Base-by-base conservation (phyloP, 2,797 vertebrate species). In the Eospalax fontanierii region DNA sequence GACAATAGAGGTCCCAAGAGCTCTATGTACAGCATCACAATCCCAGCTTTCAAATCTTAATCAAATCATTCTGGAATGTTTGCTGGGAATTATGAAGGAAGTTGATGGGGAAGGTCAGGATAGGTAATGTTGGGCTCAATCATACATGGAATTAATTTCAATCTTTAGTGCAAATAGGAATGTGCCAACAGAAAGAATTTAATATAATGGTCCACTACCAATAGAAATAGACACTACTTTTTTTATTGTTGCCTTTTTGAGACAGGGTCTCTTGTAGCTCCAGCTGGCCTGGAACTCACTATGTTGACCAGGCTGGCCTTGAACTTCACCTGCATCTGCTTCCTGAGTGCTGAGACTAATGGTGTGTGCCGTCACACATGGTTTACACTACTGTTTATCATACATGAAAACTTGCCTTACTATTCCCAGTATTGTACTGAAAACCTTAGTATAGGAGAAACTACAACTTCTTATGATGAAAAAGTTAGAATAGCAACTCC, bases 1-100 rank as follows among this genome's bases (percentile, higher is more conserved):
- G 54, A 88, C 74, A 82, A 88, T 95, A 76, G 40, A 7, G 28
- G 24, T 73, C 85, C 74, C 65, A 22, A 57, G 88, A 90, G 92
- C 91, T 70, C 73, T 35, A 57, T 57, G 74, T 57, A 94, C 21
- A 83, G 50, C 1, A 8, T 43, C 33, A 85, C 30, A 54, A 85
- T 26, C 26, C 93, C n/a, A 43, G 22, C 9, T 40, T 59, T 93
- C 85, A 79, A 28, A 90, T 68, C 7, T 22, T 33, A 88, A 70
- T 81, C 54, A 43, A 65, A 88, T 87, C 40, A 91, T 75, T 87
- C 35, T 35, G 76, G 38, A 81, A 82, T 33, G 16, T 8, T 28
- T 65, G 28, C 28, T 73, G 66, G 33, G 21, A 80, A 18, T 16
- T 10, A 8, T 4, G 24, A 9, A 38, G 6, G 33, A n/a, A 4